Conservation (phyloP, 2,797 vertebrate species). For the Xerus rutilus region DNA sequence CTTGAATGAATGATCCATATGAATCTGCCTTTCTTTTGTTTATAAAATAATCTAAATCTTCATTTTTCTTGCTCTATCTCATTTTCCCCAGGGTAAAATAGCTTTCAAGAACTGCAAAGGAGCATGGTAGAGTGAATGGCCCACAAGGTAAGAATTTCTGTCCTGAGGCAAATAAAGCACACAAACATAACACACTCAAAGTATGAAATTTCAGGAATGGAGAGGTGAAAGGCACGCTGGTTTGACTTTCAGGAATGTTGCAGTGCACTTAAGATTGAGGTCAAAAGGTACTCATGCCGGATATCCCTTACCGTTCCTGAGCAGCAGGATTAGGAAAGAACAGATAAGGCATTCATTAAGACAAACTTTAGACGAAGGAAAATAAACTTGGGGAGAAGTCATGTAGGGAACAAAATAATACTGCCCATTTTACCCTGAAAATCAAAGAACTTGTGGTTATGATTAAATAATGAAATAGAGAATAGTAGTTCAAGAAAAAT, state of each 20-base stretch:
- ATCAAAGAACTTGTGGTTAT: conserved; percentile 74
- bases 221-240: conserved; percentile 32
- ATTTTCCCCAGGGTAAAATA: conserved; percentile 20
- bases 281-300: conserved; percentile 50
- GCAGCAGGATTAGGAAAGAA: conserved; percentile 52
- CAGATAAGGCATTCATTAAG: conserved; percentile 72
- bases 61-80: conserved; percentile 36
- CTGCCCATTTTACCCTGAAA: conserved; percentile 61
- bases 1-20: background rate
- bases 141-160: conserved; percentile 60
- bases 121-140: background rate
- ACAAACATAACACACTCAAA: conserved; percentile 54
- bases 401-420: conserved; percentile 46
- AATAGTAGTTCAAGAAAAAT: conserved; percentile 17
- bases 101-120: conserved; percentile 42
- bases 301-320: conserved; percentile 60
- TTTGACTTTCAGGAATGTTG: conserved; percentile 80
- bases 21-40: background rate
- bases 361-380: conserved; percentile 71
- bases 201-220: conserved; percentile 69
- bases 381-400: conserved; percentile 62
- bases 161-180: conserved; percentile 62
- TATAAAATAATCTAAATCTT: conserved; percentile 46
- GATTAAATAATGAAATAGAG: conserved; percentile 70
- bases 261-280: conserved; percentile 61